Evolutionary conservation across 1,140 invertebrate genomes (phyloP), one percentile per base, ranked within the genome.

Genomic region (Capitella teleta): DNA sequence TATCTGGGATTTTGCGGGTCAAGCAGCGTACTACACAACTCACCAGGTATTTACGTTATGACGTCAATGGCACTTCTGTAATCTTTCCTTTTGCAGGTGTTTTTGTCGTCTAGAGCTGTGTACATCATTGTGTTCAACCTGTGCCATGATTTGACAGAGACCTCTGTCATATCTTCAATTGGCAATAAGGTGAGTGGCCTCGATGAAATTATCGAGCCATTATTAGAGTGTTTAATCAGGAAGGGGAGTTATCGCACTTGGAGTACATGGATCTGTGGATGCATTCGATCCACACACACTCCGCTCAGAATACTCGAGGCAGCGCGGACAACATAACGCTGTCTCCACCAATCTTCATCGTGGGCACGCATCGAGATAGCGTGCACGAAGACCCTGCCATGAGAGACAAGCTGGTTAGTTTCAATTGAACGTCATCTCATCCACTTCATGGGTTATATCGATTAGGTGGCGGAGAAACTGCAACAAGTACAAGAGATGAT

Each of bases 81-180:
- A n/a, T n/a, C n/a, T n/a, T n/a, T n/a, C 51, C 8, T 46, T 49
- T 57, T 61, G 16, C 59, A 73, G 70, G 58, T 74, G 10, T 71
- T 74, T 50, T 55, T 73, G 10, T 63, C 71, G 12, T 57, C 61
- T n/a, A 53, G 72, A 58, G 68, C 70, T 51, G 61, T 74, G 28
- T 74, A 74, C 47, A 49, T 74, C 14, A 63, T 74, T 53, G 72
- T 73, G 18, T 71, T 74, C 59, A 72, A 74, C 54, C 52, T 74
- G 37, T 60, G 60, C 52, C 54, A 70, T 57, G 64, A 73, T 48
- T 53, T 74, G 32, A 51, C 19, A 3, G 26, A 32, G 34, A 46
- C 3, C 38, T 3, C 21, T 37, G 16, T n/a, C 36, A 37, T 18
- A 37, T 6, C n/a, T 19, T 3, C 8, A 5, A 37, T 3, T 37